phyloP scores from a whole-genome alignment of 2,113 vertebrate species.

The Oenanthe melanoleuca region DNA sequence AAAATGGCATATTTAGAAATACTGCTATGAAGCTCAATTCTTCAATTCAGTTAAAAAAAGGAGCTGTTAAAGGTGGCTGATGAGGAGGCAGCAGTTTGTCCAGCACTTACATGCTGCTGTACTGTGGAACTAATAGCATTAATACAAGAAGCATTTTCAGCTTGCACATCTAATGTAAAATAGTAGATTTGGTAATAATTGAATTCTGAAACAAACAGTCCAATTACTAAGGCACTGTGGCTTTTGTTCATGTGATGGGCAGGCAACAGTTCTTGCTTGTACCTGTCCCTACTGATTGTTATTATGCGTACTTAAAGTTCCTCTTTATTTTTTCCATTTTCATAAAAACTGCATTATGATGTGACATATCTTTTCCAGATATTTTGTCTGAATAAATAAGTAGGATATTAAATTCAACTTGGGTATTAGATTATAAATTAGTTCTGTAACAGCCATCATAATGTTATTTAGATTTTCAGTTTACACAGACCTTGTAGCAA shows the following conservation, averaged over 20 bases:
- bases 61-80: constrained; percentile 66
- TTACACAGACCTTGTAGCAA: constrained; percentile 92
- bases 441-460: constrained; percentile 93
- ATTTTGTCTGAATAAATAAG: constrained; percentile 90
- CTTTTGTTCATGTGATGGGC: constrained; percentile 47
- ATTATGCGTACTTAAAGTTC: constrained; percentile 62
- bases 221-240: constrained; percentile 64
- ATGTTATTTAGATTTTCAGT: constrained; percentile 98
- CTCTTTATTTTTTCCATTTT: constrained; percentile 75
- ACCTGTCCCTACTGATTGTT: constrained; percentile 74
- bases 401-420: constrained; percentile 94
- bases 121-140: constrained; percentile 66
- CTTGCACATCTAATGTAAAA: constrained; percentile 73
- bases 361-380: constrained; percentile 81
- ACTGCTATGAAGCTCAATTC: constrained; percentile 11
- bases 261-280: constrained; percentile 68
- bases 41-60: constrained; percentile 24
- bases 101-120: constrained; percentile 51
- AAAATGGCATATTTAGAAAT: constrained; percentile 11
- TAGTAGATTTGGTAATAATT: constrained; percentile 74
- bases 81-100: constrained; percentile 67
- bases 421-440: constrained; percentile 98
- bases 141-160: constrained; percentile 72
- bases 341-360: constrained; percentile 78
- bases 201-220: constrained; percentile 71